Evolutionary conservation across 1,140 invertebrate species (phyloP).

Genomic region (Nymphalis io): DNA sequence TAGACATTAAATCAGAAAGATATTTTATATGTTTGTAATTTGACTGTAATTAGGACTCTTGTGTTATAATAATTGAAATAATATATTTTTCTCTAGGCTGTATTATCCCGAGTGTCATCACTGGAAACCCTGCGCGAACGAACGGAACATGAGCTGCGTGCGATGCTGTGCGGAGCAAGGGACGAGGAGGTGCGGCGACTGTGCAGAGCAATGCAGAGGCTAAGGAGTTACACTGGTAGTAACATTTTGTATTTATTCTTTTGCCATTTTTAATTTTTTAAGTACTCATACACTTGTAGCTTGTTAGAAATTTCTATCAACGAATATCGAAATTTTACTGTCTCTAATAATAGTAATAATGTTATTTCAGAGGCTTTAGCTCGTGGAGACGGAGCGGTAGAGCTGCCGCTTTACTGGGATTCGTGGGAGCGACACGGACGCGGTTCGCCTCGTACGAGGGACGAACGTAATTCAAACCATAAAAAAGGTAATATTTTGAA

Average conservation of each 20-base stretch:
- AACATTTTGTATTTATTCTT: neutral
- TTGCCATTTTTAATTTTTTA: no score
- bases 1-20: no score
- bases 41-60: no score
- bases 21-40: no score
- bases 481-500: conserved; percentile 36
- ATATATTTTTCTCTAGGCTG: conserved; percentile 50
- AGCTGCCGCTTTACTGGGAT: conserved; percentile 92
- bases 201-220: conserved; percentile 90
- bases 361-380: conserved; percentile 59
- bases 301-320: no score
- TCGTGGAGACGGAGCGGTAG: conserved; percentile 64
- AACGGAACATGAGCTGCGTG: conserved; percentile 90
- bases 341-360: neutral
- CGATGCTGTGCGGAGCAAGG: conserved; percentile 85
- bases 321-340: no score
- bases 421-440: conserved; percentile 90
- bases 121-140: conserved; percentile 91
- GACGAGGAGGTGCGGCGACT: conserved; percentile 91
- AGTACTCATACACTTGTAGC: no score
- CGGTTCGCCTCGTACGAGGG: conserved; percentile 81
- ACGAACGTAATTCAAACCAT: conserved; percentile 42
- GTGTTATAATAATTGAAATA: no score
- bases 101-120: conserved; percentile 81
- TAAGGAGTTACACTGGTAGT: conserved; percentile 90